Evolutionary conservation across 2,797 vertebrate species (phyloP).

Genomic region (Martes flavigula): DNA sequence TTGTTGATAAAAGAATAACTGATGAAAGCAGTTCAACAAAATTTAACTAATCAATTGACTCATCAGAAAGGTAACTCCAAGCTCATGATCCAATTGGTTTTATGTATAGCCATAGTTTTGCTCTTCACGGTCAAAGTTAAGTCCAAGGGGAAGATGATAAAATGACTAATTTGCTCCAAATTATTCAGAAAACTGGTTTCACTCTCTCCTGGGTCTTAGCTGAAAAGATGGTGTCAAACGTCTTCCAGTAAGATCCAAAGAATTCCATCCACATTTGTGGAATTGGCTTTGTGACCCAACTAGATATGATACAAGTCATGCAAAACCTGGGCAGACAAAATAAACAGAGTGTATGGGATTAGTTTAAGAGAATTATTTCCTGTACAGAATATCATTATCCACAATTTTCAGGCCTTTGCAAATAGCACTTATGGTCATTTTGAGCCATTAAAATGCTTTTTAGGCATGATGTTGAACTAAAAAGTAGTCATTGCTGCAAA

Average conservation of each 20-base stretch:
- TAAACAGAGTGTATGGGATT: slow-evolving; percentile 62
- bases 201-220: background rate
- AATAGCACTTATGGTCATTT: slow-evolving; percentile 76
- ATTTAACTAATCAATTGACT: background rate
- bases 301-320: background rate
- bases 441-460: slow-evolving; percentile 73
- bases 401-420: slow-evolving; percentile 79
- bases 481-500: slow-evolving; percentile 72
- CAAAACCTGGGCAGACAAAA: slow-evolving; percentile 17
- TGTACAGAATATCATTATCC: slow-evolving; percentile 79
- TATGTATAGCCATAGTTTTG: background rate
- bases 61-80: background rate
- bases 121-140: background rate
- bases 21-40: background rate
- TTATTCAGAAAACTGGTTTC: background rate
- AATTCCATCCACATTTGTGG: background rate
- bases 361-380: slow-evolving; percentile 65
- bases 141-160: background rate
- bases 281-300: background rate
- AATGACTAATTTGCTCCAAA: background rate
- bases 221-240: background rate
- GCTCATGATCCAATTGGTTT: background rate
- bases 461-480: slow-evolving; percentile 56
- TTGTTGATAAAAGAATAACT: background rate
- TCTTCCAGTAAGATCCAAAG: background rate